These are phyloP conservation scores for Hipparchia sbordonii DNA, from an alignment of 2,888 invertebrate species.

Conservation along the genomic window DNA sequence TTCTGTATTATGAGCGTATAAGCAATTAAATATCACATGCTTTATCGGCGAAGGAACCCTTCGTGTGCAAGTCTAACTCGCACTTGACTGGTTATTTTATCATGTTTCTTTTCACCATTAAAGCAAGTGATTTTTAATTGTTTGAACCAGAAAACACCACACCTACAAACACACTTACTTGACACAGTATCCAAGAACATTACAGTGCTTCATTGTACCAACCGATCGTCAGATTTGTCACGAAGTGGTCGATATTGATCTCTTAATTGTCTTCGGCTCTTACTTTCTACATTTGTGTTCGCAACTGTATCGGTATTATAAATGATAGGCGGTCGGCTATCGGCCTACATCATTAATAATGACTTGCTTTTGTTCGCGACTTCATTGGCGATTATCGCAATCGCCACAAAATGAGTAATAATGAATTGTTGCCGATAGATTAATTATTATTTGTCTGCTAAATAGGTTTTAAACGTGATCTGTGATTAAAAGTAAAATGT, in stretches of 20 bases:
- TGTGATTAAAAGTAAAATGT: background rate
- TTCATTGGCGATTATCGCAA: constrained; percentile 24
- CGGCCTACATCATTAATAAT: constrained; percentile 30
- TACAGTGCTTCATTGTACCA: constrained; percentile 11
- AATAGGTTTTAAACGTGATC: background rate
- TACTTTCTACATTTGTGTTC: constrained; percentile 32
- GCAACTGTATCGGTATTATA: constrained; percentile 29
- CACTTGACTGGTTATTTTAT: no score
- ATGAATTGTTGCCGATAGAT: constrained; percentile 4
- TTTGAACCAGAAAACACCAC: no score
- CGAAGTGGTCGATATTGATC: constrained; percentile 49
- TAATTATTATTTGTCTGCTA: constrained; percentile 8
- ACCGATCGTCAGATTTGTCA: constrained; percentile 44
- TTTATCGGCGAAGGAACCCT: no score
- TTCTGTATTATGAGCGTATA: no score
- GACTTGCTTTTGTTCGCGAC: constrained; percentile 25
- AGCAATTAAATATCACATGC: no score
- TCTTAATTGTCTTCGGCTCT: constrained; percentile 38
- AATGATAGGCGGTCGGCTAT: constrained; percentile 25
- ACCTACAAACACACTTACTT: constrained; percentile 1
- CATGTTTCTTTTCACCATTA: background rate
- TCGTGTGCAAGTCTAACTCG: no score
- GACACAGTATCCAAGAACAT: constrained; percentile 22
- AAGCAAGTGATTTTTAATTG: background rate
- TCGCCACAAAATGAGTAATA: constrained; percentile 19